Evolutionary conservation across 1,140 invertebrate species (phyloP).

Genomic region (Diachasmimorpha longicaudata): DNA sequence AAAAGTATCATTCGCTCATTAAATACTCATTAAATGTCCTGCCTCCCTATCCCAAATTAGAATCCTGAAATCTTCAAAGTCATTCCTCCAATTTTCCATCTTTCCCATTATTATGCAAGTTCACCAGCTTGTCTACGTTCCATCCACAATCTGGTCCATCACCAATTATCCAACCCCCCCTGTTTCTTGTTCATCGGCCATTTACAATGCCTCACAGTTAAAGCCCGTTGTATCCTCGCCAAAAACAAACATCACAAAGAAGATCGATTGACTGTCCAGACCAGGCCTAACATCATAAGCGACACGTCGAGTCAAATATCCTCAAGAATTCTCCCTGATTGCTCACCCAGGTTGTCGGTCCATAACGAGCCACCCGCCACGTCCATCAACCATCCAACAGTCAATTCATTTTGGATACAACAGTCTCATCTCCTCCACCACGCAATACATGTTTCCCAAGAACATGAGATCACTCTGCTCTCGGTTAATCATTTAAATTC

Average conservation of each 20-base stretch:
- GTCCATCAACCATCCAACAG: constrained; percentile 58
- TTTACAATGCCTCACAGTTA: no score
- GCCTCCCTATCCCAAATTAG: no score
- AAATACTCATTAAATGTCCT: no score
- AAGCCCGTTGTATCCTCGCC: background rate
- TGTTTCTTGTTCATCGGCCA: no score
- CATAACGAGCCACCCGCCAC: constrained; percentile 61
- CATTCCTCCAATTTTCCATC: no score
- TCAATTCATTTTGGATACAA: constrained; percentile 52
- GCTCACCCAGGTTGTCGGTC: constrained; percentile 51
- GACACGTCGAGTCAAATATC: constrained; percentile 54
- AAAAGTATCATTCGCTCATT: no score
- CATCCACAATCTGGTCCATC: background rate
- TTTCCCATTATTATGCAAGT: no score
- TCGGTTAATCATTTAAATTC: background rate
- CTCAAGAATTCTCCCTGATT: constrained; percentile 59
- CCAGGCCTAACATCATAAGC: constrained; percentile 57
- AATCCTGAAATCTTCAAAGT: no score
- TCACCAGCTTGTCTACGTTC: no score
- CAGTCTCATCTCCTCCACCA: background rate
- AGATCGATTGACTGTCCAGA: constrained; percentile 53
- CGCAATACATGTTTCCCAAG: background rate
- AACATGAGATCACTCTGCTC: background rate
- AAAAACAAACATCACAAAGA: constrained; percentile 44
- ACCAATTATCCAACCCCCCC: background rate